Evolutionary conservation across 1,140 invertebrate genomes (phyloP).

Genomic region (Trachymyrmex septentrionalis): DNA sequence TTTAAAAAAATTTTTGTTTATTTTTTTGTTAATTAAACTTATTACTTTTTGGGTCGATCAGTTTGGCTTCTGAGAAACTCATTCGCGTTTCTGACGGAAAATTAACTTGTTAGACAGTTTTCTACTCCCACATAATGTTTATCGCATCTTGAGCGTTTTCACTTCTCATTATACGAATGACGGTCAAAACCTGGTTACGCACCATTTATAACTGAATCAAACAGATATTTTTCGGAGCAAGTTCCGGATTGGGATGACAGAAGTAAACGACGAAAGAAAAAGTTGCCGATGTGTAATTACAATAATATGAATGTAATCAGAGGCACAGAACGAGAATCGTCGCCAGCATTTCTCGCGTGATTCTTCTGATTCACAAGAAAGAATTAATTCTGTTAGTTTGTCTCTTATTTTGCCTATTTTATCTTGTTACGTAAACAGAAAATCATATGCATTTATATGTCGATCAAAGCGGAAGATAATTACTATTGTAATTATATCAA

Average conservation of each 20-base stretch:
- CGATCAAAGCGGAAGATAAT: constrained; percentile 8
- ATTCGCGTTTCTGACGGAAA: not conserved
- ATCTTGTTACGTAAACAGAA: constrained; percentile 33
- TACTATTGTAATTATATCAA: not conserved
- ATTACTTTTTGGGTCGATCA: not conserved
- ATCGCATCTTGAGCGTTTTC: not conserved
- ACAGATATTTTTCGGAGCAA: not conserved
- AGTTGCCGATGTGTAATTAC: not conserved
- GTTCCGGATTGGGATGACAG: not conserved
- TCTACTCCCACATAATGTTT: not conserved
- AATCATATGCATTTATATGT: not conserved
- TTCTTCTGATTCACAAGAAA: not conserved
- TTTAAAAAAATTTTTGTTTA: not conserved
- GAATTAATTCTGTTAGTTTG: not conserved
- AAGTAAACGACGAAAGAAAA: not conserved
- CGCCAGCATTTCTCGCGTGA: not conserved
- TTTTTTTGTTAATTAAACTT: not conserved
- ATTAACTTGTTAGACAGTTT: constrained; percentile 1
- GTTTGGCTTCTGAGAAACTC: not conserved
- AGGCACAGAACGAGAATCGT: not conserved
- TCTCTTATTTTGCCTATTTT: constrained; percentile 15
- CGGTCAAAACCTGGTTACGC: not conserved
- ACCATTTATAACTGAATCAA: constrained; percentile 4
- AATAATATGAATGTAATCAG: too few relatives aligned
- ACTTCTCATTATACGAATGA: not conserved